Percentiles rank a stretch among this genome's conserved stretches.
These are phyloP conservation scores for Crenuchus spilurus DNA, from an alignment of 2,797 vertebrate genomes.

Conservation along the genomic window DNA sequence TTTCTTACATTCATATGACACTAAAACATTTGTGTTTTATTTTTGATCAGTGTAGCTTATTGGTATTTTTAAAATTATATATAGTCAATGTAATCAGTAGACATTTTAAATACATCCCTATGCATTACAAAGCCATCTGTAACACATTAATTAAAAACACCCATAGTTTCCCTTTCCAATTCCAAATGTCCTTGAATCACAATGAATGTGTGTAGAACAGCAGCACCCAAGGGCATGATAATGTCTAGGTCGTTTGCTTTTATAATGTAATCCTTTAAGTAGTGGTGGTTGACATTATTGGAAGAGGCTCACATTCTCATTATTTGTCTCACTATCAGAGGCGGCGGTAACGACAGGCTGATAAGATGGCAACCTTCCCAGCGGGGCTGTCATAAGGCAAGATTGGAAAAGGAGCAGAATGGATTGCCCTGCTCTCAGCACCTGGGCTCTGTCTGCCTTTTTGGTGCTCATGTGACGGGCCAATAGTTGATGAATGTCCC, in stretches of 20 bases:
- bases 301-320: slow-evolving; percentile 26
- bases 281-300: slow-evolving; percentile 18
- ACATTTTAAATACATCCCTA: too few species aligned
- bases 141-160: too few species aligned
- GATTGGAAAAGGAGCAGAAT: slow-evolving; percentile 40
- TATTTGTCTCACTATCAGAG: slow-evolving; percentile 41
- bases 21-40: too few species aligned
- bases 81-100: too few species aligned
- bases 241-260: slow-evolving; percentile 32
- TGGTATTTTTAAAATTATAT: too few species aligned
- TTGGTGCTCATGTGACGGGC: slow-evolving; percentile 16
- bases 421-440: slow-evolving; percentile 44
- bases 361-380: slow-evolving; percentile 47
- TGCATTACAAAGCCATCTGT: too few species aligned
- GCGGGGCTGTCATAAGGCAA: slow-evolving; percentile 24
- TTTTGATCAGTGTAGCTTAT: too few species aligned
- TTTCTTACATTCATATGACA: too few species aligned
- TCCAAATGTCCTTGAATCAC: slow-evolving; percentile 1
- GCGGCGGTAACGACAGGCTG: slow-evolving; percentile 38
- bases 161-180: too few species aligned
- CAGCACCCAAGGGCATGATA: background rate
- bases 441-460: slow-evolving; percentile 47
- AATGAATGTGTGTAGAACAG: slow-evolving; percentile 10
- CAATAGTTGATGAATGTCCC: slow-evolving; percentile 35
- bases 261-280: slow-evolving; percentile 35